Conservation (phyloP, 35 echinoderm and acorn worm species). For the Anneissia japonica region DNA sequence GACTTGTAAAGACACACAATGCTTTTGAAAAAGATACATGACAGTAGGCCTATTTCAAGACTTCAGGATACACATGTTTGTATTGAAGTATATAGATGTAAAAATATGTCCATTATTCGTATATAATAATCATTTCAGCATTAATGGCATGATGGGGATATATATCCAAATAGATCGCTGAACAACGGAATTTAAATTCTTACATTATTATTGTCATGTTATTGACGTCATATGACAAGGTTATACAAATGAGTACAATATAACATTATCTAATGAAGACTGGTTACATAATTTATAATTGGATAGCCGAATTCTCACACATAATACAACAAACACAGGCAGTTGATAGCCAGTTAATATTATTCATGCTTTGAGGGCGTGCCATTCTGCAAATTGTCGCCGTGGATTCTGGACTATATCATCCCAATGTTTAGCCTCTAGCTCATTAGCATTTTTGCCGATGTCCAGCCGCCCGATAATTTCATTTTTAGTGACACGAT, state of each 20-base stretch:
- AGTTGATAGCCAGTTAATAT: neutral
- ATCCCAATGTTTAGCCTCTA: constrained; percentile 70
- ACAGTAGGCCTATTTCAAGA: too few species aligned
- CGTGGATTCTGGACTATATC: constrained; percentile 92
- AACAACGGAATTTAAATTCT: too few species aligned
- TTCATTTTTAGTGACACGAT: constrained; percentile 96
- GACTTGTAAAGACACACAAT: too few species aligned
- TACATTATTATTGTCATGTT: too few species aligned
- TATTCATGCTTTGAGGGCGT: constrained; percentile 61
- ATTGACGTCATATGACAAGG: too few species aligned
- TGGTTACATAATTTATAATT: neutral
- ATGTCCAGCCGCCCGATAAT: constrained; percentile 88
- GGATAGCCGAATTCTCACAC: neutral
- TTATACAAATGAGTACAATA: neutral
- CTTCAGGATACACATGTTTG: too few species aligned
- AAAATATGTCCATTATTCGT: too few species aligned
- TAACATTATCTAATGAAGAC: neutral
- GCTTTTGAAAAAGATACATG: too few species aligned
- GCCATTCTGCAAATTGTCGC: constrained; percentile 96
- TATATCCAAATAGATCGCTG: too few species aligned
- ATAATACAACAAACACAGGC: neutral
- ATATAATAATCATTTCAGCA: too few species aligned
- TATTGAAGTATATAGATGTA: too few species aligned
- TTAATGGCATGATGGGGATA: too few species aligned
- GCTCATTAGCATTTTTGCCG: constrained; percentile 35